Evolutionary conservation across 2,113 vertebrate genomes (phyloP), one percentile per base, ranked within the genome.

Genomic region (Corydoras maculifer): DNA sequence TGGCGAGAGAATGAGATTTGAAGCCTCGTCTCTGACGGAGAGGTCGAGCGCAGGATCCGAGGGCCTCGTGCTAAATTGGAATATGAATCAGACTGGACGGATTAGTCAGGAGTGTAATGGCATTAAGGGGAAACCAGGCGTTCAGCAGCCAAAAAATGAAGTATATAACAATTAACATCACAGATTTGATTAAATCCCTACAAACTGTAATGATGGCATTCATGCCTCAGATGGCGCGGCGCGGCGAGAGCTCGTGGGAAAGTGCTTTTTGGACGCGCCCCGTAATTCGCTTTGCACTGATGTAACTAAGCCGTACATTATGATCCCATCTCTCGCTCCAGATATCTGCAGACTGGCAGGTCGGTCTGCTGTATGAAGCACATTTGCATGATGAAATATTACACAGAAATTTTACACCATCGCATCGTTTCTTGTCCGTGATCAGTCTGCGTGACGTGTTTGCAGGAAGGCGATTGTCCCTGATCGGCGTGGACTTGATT

Each of bases 141-240:
- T 58, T 58, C 9, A n/a, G 25, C 31, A 59, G 25, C n/a, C n/a
- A 59, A 65, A 50, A 62, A 32, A 31, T 15, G 43, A 50, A 14
- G n/a, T 57, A 43, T 68, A 8, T 9, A 29, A 50, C 18, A 30
- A 58, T 59, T 59, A 59, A 48, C 9, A 31, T 32, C 50, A 51
- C 25, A 29, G 15, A 49, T 58, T 30, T n/a, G 9, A 62, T 32
- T 51, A 32, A 51, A 65, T 13, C 9, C 14, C 30, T 64, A 50
- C 31, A 64, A 48, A 15, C 15, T 8, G 30, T 61, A 69, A 71
- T 29, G n/a, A 71, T 49, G 4, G 35, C 30, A 15, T 48, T 64
- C 14, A 65, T 65, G 53, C 62, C 64, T 64, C 53, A 58, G 62
- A 49, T 71, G 15, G 51, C 51, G 7, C 43, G 55, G 32, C 18